Evolutionary conservation across 2,113 vertebrate genomes (phyloP), one percentile per base, ranked within the genome.

Genomic region (Cynopterus brachyotis): DNA sequence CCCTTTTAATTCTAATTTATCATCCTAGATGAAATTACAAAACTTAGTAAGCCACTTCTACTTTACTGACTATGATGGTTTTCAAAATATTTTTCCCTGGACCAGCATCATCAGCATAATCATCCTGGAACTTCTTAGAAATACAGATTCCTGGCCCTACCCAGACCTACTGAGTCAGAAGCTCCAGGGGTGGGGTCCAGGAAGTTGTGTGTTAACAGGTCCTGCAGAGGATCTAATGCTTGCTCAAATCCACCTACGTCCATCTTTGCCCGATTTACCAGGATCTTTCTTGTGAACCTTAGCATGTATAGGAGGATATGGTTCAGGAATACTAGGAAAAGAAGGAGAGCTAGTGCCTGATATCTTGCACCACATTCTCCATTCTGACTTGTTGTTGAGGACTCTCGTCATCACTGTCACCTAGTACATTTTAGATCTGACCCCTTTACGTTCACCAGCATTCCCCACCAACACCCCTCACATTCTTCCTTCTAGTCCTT

Each of bases 391-490:
- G 26, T 47, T 45, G 26, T 20, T 15, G 37, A 42, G 42, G n/a
- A n/a, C 24, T 40, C 17, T 6, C 57, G 45, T 82, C 35, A 67
- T 47, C 40, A 19, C 26, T 1, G 24, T 81, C 35, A 89, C 24
- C 42, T 26, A 15, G 35, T 6, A 13, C 59, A 73, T 60, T 17
- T 57, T 42, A 73, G 42, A 35, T 9, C 10, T 4, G 0, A 8
- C 0, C 1, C 7, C 17, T 35, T 35, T 35, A 42, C 76, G 59
- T 75, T 78, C 9, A 32, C 9, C 37, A 50, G 67, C n/a, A 19
- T 24, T 16, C 0, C 0, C 8, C 17, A 37, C 19, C 57, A 47
- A 35, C 16, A 17, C 19, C 3, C 1, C 0, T 6, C 9, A 53
- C 13, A 55, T 3, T 72, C 9, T 30, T 19, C 19, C 53, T 47